phyloP scores from a whole-genome alignment of 2,888 invertebrate species.

The Meteorus cinctellus region DNA sequence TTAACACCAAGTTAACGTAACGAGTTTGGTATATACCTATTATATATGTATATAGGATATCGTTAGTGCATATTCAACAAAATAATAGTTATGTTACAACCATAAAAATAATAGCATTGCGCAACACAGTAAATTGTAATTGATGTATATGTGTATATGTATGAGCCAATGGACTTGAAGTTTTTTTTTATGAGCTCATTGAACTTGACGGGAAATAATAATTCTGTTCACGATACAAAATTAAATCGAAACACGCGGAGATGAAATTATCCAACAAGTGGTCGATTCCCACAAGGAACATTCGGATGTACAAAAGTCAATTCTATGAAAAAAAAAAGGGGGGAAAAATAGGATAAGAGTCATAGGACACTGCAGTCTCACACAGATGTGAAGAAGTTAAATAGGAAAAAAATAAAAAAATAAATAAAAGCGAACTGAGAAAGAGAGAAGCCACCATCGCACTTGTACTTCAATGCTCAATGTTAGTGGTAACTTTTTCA shows the following conservation, averaged over 20 bases:
- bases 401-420: not conserved
- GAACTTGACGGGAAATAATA: constrained; percentile 40
- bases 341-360: not conserved
- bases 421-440: not conserved
- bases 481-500: constrained; percentile 54
- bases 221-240: constrained; percentile 49
- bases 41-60: constrained; percentile 6
- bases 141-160: constrained; percentile 32
- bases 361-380: not conserved
- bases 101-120: constrained; percentile 42
- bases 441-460: constrained; percentile 32
- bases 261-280: constrained; percentile 59
- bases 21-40: constrained; percentile 4
- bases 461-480: constrained; percentile 48
- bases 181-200: constrained; percentile 46
- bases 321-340: constrained; percentile 13
- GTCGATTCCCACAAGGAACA: constrained; percentile 53
- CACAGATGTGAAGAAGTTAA: not conserved
- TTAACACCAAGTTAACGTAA: constrained; percentile 21
- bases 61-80: constrained; percentile 18
- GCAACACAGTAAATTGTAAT: constrained; percentile 46
- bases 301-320: constrained; percentile 35
- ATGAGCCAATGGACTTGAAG: constrained; percentile 26
- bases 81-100: constrained; percentile 37
- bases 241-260: constrained; percentile 52